Conservation (phyloP, 2,113 vertebrate species). For the Elachura formosa region DNA sequence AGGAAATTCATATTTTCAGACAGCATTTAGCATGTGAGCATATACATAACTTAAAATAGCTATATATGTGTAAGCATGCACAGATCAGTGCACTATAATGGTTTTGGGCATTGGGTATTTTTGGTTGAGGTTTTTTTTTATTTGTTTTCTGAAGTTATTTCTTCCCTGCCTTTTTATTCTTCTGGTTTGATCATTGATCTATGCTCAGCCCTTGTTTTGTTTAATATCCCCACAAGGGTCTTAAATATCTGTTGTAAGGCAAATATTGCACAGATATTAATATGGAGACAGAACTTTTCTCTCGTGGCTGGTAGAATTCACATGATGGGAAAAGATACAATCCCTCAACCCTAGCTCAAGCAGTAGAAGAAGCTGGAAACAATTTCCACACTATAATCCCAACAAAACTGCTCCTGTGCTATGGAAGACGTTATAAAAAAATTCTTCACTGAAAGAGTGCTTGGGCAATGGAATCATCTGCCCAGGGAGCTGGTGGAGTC, state of each 20-base stretch:
- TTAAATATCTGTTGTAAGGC: neutral
- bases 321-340: neutral
- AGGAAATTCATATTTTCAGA: neutral
- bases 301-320: neutral
- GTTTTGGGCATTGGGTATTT: neutral
- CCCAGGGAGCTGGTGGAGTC: neutral
- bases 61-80: neutral
- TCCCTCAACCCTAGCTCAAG: neutral
- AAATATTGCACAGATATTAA: neutral
- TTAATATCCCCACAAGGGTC: neutral
- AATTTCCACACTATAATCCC: neutral
- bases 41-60: neutral
- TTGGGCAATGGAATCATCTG: neutral
- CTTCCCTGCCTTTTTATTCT: neutral
- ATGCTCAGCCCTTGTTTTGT: neutral
- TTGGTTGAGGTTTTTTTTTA: rapidly evolving
- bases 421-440: neutral
- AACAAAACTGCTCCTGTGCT: neutral
- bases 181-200: neutral
- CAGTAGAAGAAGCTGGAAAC: neutral
- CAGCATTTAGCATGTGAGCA: neutral
- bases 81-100: neutral
- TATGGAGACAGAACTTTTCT: neutral
- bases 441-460: neutral
- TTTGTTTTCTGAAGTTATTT: neutral